Base-by-base conservation (phyloP, 1,140 invertebrate genomes). In the Penaeus japonicus region DNA sequence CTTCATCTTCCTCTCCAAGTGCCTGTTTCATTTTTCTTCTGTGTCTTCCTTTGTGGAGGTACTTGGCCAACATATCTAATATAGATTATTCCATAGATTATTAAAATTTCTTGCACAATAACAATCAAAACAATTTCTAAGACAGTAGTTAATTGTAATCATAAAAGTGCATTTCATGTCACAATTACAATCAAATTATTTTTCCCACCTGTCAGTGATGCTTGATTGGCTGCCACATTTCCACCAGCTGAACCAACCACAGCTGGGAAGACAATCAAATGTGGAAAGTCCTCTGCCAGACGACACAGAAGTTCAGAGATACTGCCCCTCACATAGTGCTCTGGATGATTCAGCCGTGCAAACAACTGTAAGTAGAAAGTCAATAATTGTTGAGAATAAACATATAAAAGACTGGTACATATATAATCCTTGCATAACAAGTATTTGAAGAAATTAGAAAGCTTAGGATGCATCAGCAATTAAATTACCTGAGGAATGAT, bases 271-370 rank as follows among this genome's bases (percentile, higher is more conserved):
- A 96, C 97, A 87, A 99, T 97, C 53, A 98, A 93, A 93, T 98
- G 97, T 0, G 97, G 97, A 0, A 93, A 92, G 90, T 98, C 97
- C 91, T 96, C 95, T 0, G 97, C 98, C 47, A 99, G 94, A 70
- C 97, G 94, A 91, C 97, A 97, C 7, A 99, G 92, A 35, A 99
- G 92, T 91, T 98, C 97, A 0, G 97, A 97, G 3, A 99, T 97
- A 89, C 96, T 95, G 87, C 96, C 95, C 55, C 98, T 93, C 0
- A 99, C 98, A 91, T 98, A 98, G 0, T 95, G 94, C 92, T 98
- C 97, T 0, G 97, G 97, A 93, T 99, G 98, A 93, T 97, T 98
- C 1, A 99, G 94, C 39, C 98, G 94, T 2, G 98, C 98, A 92
- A 99, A 99, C 17, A 99, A 92, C 93, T 99, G 98, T 57, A 79